Evolutionary conservation across 2,888 invertebrate species (phyloP).

Genomic region (Eupithecia inturbata): DNA sequence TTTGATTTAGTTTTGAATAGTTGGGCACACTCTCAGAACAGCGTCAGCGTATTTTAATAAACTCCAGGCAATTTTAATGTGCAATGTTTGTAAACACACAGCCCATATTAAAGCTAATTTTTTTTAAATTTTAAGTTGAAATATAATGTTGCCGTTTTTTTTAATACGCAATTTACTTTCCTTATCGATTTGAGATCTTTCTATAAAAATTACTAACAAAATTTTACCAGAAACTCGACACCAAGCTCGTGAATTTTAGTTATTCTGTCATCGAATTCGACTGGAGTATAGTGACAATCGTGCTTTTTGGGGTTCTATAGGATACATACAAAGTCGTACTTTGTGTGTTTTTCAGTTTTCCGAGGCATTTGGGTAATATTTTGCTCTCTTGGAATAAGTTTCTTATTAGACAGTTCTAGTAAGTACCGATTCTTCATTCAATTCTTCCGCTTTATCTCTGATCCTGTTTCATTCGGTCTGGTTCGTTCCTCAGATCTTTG

Average conservation of each 20-base stretch:
- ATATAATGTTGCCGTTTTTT: too few relatives aligned
- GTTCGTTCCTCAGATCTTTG: background rate
- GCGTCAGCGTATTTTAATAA: too few relatives aligned
- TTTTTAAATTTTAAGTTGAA: too few relatives aligned
- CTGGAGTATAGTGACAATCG: background rate
- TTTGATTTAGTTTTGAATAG: background rate
- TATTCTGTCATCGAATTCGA: too few relatives aligned
- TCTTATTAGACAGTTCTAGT: background rate
- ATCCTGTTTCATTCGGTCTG: background rate
- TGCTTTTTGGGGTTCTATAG: background rate
- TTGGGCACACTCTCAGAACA: background rate
- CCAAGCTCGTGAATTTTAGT: too few relatives aligned
- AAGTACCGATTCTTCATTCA: background rate
- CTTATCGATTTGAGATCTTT: too few relatives aligned
- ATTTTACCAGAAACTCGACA: too few relatives aligned
- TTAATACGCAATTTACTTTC: too few relatives aligned
- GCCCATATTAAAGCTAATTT: too few relatives aligned
- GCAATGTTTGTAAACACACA: too few relatives aligned
- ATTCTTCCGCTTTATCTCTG: background rate
- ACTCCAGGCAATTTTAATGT: too few relatives aligned
- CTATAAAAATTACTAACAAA: too few relatives aligned
- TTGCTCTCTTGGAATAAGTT: background rate
- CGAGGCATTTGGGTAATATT: background rate
- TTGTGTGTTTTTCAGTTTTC: background rate
- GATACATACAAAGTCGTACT: background rate